A percentile compares a stretch with the other conserved stretches of the same genome.
Conservation (phyloP, 2,113 vertebrate genomes). For the Copsychus sechellarum region DNA sequence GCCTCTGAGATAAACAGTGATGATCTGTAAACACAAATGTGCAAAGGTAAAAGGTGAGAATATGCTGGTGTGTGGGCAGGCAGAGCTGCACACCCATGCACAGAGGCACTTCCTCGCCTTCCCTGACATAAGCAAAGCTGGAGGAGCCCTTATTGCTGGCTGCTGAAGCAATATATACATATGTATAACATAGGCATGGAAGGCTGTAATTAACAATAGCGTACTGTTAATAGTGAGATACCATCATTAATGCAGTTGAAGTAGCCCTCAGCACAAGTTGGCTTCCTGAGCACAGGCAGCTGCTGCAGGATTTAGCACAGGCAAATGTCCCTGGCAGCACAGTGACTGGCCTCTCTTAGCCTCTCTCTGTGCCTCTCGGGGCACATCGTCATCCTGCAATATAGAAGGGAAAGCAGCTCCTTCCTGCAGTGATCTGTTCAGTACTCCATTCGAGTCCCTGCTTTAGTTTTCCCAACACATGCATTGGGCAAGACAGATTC, state of each 20-base stretch:
- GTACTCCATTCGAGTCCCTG: rapidly evolving
- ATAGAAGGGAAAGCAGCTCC: not conserved
- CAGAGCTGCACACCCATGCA: not conserved
- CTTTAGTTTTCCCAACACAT: not conserved
- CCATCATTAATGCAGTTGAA: not conserved
- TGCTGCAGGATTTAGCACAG: not conserved
- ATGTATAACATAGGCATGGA: not conserved
- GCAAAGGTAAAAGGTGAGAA: rapidly evolving
- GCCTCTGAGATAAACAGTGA: not conserved
- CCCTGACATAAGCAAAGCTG: not conserved
- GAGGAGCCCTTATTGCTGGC: not conserved
- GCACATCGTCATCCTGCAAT: rapidly evolving
- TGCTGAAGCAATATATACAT: not conserved
- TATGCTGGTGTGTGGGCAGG: not conserved
- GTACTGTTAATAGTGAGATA: not conserved
- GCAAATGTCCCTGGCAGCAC: not conserved
- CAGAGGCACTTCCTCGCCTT: rapidly evolving
- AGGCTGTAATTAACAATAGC: not conserved
- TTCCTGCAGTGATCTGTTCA: not conserved
- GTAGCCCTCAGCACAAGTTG: rapidly evolving
- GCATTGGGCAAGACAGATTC: not conserved
- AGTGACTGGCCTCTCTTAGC: rapidly evolving
- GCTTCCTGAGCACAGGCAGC: not conserved
- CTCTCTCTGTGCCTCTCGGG: not conserved
- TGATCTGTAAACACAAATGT: rapidly evolving